Evolutionary conservation across 2,797 vertebrate genomes (phyloP), one percentile per base, ranked within the genome.

Genomic region (Eutrigla gurnardus): DNA sequence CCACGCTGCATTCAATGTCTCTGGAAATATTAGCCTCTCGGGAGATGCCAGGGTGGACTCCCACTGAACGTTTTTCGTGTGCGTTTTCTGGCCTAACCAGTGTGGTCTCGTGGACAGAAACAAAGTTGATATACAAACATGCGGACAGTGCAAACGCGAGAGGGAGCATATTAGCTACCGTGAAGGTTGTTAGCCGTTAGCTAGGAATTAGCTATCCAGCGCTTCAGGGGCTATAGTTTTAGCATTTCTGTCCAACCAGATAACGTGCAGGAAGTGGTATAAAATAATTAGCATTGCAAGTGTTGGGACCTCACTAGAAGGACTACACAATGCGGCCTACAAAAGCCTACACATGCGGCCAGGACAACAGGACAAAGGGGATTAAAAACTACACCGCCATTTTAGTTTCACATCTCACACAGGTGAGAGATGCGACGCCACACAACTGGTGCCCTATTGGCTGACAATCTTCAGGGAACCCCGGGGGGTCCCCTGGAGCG

Each of bases 1-100:
- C 37, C 69, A 84, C n/a, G 68, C 12, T 32, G 78, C 92, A 93
- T 61, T 65, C 32, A 46, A 9, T 0, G 9, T 39, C 46, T 11
- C 2, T 61, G 74, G 68, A 55, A 55, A 39, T 17, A 40, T 17
- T 15, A 42, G 2, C 2, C 0, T 52, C 14, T 0, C 47, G 14
- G 25, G n/a, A 14, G 13, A 2, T 47, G n/a, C 64, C 15, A 6
- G 14, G 0, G 2, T 39, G 11, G 13, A 18, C 11, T 14, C 0
- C 0, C 10, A 10, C 7, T 3, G 5, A 11, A 53, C 6, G 2
- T 1, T 2, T 49, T 4, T 37, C 32, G 4, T 39, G 32, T 2
- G 12, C 7, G 11, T 0, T 5, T 12, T 11, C 65, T 46, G 71
- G 39, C 6, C 47, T n/a, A 17, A 79, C 40, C 17, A 57, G 17